These are phyloP conservation scores for Orthonyx spaldingii DNA, from an alignment of 2,113 vertebrate genomes.

Conservation along the genomic window DNA sequence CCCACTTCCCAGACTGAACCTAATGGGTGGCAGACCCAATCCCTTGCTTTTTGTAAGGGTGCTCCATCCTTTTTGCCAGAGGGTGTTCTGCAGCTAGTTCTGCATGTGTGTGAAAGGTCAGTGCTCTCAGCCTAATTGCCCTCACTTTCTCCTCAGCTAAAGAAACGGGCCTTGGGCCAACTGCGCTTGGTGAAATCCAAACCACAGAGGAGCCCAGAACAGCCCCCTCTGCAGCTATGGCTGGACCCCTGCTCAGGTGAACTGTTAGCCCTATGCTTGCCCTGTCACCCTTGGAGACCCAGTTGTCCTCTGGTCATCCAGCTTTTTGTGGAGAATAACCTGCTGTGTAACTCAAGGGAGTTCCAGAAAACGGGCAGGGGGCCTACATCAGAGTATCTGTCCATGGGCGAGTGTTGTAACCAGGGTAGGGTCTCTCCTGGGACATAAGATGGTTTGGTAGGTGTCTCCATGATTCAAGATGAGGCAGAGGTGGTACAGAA, in stretches of 20 bases:
- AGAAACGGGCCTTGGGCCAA: slow-evolving; percentile 71
- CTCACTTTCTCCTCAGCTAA: slow-evolving; percentile 55
- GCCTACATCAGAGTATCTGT: neutral
- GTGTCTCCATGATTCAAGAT: neutral
- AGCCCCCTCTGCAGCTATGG: slow-evolving; percentile 36
- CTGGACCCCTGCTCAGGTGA: slow-evolving; percentile 67
- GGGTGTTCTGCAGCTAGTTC: neutral
- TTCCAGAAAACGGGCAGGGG: neutral
- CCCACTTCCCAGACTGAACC: neutral
- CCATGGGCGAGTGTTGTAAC: neutral
- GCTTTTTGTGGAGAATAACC: neutral
- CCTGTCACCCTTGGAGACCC: neutral
- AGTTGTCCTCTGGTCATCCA: neutral
- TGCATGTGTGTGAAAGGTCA: neutral
- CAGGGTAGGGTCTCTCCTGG: neutral
- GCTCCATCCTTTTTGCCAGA: neutral
- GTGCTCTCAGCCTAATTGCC: neutral
- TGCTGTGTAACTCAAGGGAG: neutral
- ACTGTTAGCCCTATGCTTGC: neutral
- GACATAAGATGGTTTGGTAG: neutral
- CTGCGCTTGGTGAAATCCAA: slow-evolving; percentile 71
- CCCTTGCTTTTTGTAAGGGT: neutral
- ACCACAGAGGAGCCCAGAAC: neutral
- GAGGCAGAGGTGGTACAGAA: neutral
- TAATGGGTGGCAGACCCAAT: accelerated